phyloP scores from a whole-genome alignment of 2,113 vertebrate species.

The Sinocyclocheilus maitianheensis region DNA sequence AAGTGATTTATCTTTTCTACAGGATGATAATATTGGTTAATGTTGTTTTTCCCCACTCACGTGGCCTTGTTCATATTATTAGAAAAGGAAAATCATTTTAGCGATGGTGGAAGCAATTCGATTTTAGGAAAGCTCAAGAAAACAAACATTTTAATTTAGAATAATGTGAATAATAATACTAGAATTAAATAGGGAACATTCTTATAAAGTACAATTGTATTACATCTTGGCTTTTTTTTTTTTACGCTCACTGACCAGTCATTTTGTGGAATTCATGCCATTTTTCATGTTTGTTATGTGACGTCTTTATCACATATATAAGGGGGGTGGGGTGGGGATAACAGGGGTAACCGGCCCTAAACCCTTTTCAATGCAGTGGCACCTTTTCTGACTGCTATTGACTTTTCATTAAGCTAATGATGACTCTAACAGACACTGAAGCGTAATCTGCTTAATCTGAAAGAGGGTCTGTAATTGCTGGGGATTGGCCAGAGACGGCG shows the following conservation, averaged over 20 bases:
- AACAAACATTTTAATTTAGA: background rate
- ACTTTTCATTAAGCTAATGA: constrained; percentile 56
- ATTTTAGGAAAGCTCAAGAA: background rate
- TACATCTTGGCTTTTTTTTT: background rate
- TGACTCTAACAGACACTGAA: constrained; percentile 44
- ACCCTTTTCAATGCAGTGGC: background rate
- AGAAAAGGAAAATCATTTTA: background rate
- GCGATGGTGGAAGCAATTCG: background rate
- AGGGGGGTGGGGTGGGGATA: background rate
- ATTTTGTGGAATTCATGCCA: background rate
- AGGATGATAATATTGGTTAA: background rate
- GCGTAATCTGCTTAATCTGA: constrained; percentile 57
- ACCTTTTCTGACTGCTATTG: constrained; percentile 38
- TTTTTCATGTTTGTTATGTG: background rate
- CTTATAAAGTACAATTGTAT: background rate
- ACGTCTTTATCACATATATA: background rate
- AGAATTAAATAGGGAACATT: background rate
- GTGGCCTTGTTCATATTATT: background rate
- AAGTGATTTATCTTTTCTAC: background rate
- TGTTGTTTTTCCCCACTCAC: background rate
- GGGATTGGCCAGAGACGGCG: constrained; percentile 49
- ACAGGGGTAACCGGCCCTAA: background rate
- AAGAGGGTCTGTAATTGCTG: constrained; percentile 53
- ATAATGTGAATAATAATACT: background rate
- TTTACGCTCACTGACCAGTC: background rate